A percentile compares a stretch with the other conserved stretches of the same genome.
Evolutionary conservation across 2,888 invertebrate species (phyloP).

Genomic region (Polia nebulosa): DNA sequence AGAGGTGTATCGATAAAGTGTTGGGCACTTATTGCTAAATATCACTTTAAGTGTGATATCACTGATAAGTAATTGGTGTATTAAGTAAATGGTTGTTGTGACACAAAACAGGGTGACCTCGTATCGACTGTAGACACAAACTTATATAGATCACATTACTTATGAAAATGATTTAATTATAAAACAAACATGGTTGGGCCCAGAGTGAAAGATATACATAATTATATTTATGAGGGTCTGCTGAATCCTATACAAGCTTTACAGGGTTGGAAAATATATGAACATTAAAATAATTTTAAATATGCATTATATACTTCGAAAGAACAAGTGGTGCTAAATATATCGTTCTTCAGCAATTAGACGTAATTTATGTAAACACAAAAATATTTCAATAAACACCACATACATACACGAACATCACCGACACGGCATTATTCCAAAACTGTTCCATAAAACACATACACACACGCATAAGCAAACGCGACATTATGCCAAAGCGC

Average conservation of each 20-base stretch:
- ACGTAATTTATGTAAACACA: not conserved
- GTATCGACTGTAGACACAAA: too few species aligned
- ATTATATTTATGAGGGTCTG: too few species aligned
- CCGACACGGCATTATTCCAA: constrained; percentile 32
- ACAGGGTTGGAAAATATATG: too few species aligned
- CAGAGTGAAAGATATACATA: too few species aligned
- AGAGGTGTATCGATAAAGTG: constrained; percentile 7
- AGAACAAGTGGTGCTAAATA: not conserved
- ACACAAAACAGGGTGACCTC: not conserved
- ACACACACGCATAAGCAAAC: constrained; percentile 30
- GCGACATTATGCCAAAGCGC: constrained; percentile 63
- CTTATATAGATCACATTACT: too few species aligned
- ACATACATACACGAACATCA: constrained; percentile 14
- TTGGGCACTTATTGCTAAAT: constrained; percentile 30
- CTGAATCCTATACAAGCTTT: too few species aligned
- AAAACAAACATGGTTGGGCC: too few species aligned
- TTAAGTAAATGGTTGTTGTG: constrained; percentile 1
- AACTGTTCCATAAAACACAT: constrained; percentile 55
- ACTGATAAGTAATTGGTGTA: not conserved
- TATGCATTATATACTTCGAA: too few species aligned
- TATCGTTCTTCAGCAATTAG: not conserved
- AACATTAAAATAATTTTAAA: too few species aligned
- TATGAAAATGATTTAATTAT: too few species aligned
- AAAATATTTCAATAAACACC: constrained; percentile 11
- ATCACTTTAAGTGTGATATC: constrained; percentile 13